Evolutionary conservation across 2,888 invertebrate genomes (phyloP), one percentile per base, ranked within the genome.

Genomic region (Athrips mouffetella): DNA sequence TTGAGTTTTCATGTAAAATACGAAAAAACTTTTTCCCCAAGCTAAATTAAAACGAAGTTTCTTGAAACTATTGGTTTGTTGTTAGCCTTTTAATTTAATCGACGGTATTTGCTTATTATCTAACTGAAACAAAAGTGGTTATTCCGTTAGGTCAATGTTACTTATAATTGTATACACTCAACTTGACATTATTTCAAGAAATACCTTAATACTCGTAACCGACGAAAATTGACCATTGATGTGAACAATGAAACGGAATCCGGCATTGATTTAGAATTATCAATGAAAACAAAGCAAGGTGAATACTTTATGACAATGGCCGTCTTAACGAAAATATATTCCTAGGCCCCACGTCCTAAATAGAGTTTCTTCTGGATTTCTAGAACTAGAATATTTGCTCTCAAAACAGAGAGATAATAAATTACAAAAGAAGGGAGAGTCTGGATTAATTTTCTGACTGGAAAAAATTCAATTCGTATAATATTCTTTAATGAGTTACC

Each of bases 231-330:
- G 48, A 71, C 67, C 72, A 63, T 69, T 65, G 46, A 51, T 42
- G 23, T 51, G 60, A 65, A 75, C 74, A 74, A 74, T 73, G 52
- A 61, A 23, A 49, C 35, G 42, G 53, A 49, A 53, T 20, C 29
- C 41, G 41, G 58, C 56, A 67, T 70, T 65, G 65, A 67, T 66
- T 70, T 56, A 45, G 48, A 57, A 59, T 65, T 55, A 27, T 27
- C 7, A 59, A 54, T 51, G 25, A 52, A 47, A 45, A 48, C 67
- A 73, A 73, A 70, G 69, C 57, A 35, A 56, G 39, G 48, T 49
- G 52, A 52, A 51, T 59, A 47, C 48, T 16, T 41, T 7, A 15
- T 33, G 21, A 25, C 18, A 33, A 4, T 58, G 62, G 60, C 62
- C 58, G 21, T 66, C 65, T 59, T 67, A 8, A 10, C 2, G 7